Evolutionary conservation across 2,797 vertebrate genomes (phyloP).

Genomic region (Sebastes trivittatus): DNA sequence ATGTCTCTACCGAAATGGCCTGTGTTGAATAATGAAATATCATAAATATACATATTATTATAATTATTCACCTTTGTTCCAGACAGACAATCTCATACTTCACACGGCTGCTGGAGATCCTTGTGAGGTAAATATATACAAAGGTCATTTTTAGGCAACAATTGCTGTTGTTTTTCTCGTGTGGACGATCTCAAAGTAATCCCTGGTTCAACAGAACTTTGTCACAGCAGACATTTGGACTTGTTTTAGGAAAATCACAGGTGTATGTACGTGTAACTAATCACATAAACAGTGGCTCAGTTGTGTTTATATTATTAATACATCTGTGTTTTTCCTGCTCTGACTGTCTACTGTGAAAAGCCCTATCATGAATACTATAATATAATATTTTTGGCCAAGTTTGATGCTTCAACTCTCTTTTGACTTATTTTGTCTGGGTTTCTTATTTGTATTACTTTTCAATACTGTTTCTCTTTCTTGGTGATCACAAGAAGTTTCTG

Average conservation of each 20-base stretch:
- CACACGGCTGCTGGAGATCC: not conserved
- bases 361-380: not conserved
- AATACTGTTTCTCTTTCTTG: not conserved
- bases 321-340: not conserved
- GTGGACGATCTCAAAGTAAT: not conserved
- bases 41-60: too few species aligned
- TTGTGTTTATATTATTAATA: not conserved
- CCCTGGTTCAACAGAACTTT: not conserved
- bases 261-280: not conserved
- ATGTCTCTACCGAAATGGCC: too few species aligned
- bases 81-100: not conserved
- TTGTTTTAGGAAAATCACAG: not conserved
- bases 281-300: not conserved
- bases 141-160: not conserved
- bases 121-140: not conserved
- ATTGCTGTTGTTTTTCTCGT: not conserved
- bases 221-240: not conserved
- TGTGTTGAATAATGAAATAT: too few species aligned
- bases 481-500: not conserved
- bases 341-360: not conserved
- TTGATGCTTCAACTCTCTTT: slow-evolving; percentile 1
- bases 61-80: not conserved
- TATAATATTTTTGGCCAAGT: not conserved
- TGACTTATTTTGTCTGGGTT: not conserved
- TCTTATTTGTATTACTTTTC: slow-evolving; percentile 5